phyloP scores from a whole-genome alignment of 2,888 invertebrate genomes.

The Diadegma fenestrale region DNA sequence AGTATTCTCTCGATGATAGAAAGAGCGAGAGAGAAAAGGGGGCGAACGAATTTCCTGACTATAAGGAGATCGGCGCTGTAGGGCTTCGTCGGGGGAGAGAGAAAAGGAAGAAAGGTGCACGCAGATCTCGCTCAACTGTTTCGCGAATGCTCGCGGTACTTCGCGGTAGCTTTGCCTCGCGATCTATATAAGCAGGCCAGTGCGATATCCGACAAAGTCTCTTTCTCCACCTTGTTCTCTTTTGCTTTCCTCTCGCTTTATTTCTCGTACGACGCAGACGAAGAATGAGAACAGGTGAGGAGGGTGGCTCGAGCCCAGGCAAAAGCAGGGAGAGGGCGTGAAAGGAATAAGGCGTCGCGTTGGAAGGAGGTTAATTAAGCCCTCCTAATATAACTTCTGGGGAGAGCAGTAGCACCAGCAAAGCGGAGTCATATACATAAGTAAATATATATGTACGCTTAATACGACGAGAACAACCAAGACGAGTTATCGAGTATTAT shows the following conservation, averaged over 20 bases:
- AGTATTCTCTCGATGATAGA: slow-evolving; percentile 35
- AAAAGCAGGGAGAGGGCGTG: slow-evolving; percentile 70
- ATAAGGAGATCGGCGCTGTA: slow-evolving; percentile 40
- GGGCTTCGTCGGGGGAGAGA: slow-evolving; percentile 20
- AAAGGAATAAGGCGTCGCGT: slow-evolving; percentile 69
- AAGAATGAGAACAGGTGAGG: slow-evolving; percentile 28
- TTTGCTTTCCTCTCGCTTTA: slow-evolving; percentile 9
- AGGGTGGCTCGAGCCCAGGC: slow-evolving; percentile 57
- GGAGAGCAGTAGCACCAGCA: slow-evolving; percentile 69
- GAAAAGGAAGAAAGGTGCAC: slow-evolving; percentile 50
- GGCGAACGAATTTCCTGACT: slow-evolving; percentile 14
- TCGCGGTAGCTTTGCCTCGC: neutral
- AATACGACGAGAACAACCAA: slow-evolving; percentile 41
- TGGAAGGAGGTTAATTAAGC: slow-evolving; percentile 81
- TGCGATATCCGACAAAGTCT: slow-evolving; percentile 53
- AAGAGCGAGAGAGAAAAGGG: slow-evolving; percentile 17
- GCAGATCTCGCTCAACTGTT: slow-evolving; percentile 53
- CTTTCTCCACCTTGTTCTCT: slow-evolving; percentile 20
- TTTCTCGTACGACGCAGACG: slow-evolving; percentile 32
- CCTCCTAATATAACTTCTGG: slow-evolving; percentile 81
- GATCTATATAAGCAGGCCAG: slow-evolving; percentile 48
- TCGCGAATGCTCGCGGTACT: slow-evolving; percentile 55
- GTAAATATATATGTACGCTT: neutral
- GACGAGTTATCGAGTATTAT: slow-evolving; percentile 81
- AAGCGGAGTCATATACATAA: slow-evolving; percentile 18